Evolutionary conservation across 2,888 invertebrate species (phyloP).

Genomic region (Platynereis dumerilii): DNA sequence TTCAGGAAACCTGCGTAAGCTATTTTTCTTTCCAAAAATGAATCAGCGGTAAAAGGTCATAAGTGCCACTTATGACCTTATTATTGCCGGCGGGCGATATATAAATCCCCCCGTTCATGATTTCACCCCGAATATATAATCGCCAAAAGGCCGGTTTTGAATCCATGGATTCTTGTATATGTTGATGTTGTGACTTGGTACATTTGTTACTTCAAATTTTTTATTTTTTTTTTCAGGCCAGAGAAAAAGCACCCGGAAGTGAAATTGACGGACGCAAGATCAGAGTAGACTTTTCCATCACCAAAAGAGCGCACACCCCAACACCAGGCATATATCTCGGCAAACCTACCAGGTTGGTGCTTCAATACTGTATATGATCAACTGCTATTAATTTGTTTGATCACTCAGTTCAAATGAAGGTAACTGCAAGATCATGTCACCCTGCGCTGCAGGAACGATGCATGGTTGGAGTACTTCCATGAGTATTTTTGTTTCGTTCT

Average conservation of each 20-base stretch:
- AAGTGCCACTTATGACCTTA: too few species aligned
- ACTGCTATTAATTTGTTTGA: background rate
- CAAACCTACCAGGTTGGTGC: constrained; percentile 75
- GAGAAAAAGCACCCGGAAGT: constrained; percentile 91
- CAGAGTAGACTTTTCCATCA: constrained; percentile 94
- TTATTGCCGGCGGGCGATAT: too few species aligned
- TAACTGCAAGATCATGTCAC: background rate
- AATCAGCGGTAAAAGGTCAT: too few species aligned
- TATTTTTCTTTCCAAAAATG: too few species aligned
- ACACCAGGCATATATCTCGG: constrained; percentile 98
- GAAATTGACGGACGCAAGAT: constrained; percentile 92
- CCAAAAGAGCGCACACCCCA: constrained; percentile 93
- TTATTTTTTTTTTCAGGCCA: constrained; percentile 69
- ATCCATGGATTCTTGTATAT: too few species aligned
- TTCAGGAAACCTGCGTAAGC: too few species aligned
- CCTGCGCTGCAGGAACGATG: too few species aligned
- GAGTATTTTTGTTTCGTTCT: too few species aligned
- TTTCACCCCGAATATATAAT: too few species aligned
- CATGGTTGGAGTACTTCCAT: too few species aligned
- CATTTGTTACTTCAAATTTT: background rate
- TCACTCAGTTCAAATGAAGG: background rate
- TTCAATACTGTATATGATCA: background rate
- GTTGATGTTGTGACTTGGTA: background rate
- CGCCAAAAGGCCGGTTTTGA: too few species aligned
- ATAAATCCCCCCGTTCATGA: too few species aligned